These are phyloP conservation scores for Drosophila insularis DNA, from an alignment of 1,140 invertebrate genomes.

Conservation along the genomic window DNA sequence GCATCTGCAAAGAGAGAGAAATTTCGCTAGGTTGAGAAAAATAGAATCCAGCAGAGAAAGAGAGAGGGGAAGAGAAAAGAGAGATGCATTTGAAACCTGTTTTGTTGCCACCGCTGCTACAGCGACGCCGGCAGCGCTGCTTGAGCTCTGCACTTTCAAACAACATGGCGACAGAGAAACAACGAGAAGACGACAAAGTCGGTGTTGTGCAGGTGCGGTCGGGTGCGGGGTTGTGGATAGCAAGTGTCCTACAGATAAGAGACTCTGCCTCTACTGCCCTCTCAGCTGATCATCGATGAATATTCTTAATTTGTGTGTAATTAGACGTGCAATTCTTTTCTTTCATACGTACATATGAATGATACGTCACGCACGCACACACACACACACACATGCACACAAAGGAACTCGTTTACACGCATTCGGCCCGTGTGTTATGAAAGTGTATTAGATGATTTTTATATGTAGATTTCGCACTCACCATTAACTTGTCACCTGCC, in stretches of 20 bases:
- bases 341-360: slow-evolving; percentile 34
- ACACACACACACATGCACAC: slow-evolving; percentile 19
- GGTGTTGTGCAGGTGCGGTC: slow-evolving; percentile 10
- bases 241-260: slow-evolving; percentile 41
- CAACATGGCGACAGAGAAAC: slow-evolving; percentile 61
- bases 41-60: slow-evolving; percentile 5
- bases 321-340: slow-evolving; percentile 49
- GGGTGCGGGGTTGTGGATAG: slow-evolving; percentile 16
- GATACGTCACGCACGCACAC: slow-evolving; percentile 1
- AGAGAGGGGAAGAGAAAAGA: slow-evolving; percentile 14
- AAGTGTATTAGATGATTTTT: slow-evolving; percentile 37
- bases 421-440: slow-evolving; percentile 51
- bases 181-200: slow-evolving; percentile 17
- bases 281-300: slow-evolving; percentile 1
- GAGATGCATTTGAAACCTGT: slow-evolving; percentile 66
- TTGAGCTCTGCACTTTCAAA: slow-evolving; percentile 50
- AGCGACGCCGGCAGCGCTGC: slow-evolving; percentile 33
- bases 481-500: slow-evolving; percentile 78
- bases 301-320: slow-evolving; percentile 46
- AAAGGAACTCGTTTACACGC: slow-evolving; percentile 27
- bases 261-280: neutral
- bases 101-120: slow-evolving; percentile 22
- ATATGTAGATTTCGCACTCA: slow-evolving; percentile 54
- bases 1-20: slow-evolving; percentile 87
- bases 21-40: neutral